These are phyloP conservation scores for Cairina moschata DNA, from an alignment of 2,113 vertebrate genomes.

Conservation along the genomic window DNA sequence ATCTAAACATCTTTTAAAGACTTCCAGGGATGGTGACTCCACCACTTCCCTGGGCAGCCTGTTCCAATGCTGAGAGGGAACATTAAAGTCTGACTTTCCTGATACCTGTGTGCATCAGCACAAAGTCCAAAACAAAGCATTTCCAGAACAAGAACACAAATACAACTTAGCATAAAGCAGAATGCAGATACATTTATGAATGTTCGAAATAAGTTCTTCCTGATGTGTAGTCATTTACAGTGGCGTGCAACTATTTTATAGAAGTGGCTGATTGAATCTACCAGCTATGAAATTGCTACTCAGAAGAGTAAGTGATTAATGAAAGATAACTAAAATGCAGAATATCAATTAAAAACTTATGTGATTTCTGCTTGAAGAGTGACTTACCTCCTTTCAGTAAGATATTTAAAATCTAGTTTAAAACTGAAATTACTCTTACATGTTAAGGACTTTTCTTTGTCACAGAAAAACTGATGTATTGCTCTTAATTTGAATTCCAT, in stretches of 20 bases:
- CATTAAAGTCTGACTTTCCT: neutral
- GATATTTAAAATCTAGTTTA: neutral
- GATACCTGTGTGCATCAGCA: fast-evolving
- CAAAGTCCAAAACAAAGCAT: neutral
- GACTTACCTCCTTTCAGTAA: neutral
- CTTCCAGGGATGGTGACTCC: too few relatives aligned
- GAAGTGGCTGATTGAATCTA: neutral
- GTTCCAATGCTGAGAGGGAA: neutral
- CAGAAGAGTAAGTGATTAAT: neutral
- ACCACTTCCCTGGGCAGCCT: too few relatives aligned
- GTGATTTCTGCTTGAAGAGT: neutral
- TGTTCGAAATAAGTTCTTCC: neutral
- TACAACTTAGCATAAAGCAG: neutral
- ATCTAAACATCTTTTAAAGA: too few relatives aligned
- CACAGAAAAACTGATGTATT: neutral
- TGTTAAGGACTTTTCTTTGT: neutral
- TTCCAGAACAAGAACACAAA: neutral
- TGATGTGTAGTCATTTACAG: neutral
- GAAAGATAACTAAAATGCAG: neutral
- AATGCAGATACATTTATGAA: neutral
- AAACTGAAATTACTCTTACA: neutral
- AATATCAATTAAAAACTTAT: neutral
- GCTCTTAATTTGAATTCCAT: neutral
- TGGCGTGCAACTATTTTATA: neutral
- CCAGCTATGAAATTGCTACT: neutral